Conservation (phyloP, 2,888 invertebrate species). For the Drosophila tripunctata region DNA sequence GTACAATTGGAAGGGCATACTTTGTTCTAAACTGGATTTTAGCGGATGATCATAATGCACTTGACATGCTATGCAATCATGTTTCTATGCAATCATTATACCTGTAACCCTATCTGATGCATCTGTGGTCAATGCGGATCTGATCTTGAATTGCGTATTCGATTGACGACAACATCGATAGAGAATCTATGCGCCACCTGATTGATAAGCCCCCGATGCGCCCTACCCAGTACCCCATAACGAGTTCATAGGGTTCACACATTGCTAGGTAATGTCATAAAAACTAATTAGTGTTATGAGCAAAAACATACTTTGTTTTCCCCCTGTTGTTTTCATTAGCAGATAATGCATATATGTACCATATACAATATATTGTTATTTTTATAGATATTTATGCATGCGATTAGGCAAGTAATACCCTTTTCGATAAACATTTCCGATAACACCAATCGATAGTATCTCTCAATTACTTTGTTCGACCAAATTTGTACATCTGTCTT, state of each 20-base stretch:
- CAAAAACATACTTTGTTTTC: constrained; percentile 5
- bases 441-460: constrained; percentile 7
- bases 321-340: neutral
- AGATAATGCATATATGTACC: constrained; percentile 5
- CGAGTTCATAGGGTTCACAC: constrained; percentile 14
- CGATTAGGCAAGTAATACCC: neutral
- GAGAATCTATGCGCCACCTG: constrained; percentile 20
- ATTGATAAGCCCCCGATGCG: constrained; percentile 41
- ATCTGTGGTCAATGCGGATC: constrained; percentile 42
- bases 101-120: constrained; percentile 17
- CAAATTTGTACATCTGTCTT: constrained; percentile 35
- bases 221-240: neutral
- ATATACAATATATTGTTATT: no score
- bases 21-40: neutral
- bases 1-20: constrained; percentile 11
- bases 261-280: neutral
- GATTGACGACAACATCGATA: constrained; percentile 32
- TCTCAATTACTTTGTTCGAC: constrained; percentile 9
- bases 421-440: neutral
- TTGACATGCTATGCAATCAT: constrained; percentile 29
- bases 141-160: constrained; percentile 27
- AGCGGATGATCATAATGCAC: no score
- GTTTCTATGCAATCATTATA: constrained; percentile 35
- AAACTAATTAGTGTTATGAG: constrained; percentile 1
- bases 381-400: neutral